A percentile compares a stretch with the other conserved stretches of the same genome.
Conservation (phyloP, 2,113 vertebrate species). For the Chaetodon trifascialis region DNA sequence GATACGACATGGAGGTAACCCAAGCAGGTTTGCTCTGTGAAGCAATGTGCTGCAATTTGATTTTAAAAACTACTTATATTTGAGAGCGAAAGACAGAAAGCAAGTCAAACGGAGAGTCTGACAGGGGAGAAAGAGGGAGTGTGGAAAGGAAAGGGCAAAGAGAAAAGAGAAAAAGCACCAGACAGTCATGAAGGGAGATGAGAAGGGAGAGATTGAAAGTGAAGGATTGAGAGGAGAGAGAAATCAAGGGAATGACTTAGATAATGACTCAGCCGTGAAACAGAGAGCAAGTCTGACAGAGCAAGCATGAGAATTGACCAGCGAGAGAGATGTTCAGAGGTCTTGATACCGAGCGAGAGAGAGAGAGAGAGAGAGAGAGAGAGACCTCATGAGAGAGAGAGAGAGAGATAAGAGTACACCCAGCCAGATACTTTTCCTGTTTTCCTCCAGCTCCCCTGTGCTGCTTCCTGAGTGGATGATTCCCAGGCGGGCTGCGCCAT, state of each 20-base stretch:
- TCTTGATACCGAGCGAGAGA: neutral
- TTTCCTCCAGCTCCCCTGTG: conserved; percentile 19
- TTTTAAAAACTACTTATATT: neutral
- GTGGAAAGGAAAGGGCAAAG: no score
- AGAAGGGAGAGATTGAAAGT: conserved; percentile 30
- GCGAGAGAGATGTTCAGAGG: conserved; percentile 42
- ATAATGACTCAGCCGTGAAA: conserved; percentile 52
- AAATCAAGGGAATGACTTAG: conserved; percentile 55
- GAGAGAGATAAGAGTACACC: conserved; percentile 29
- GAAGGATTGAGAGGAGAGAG: conserved; percentile 32
- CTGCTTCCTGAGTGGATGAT: conserved; percentile 46
- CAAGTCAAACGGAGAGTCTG: neutral
- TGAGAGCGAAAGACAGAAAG: neutral
- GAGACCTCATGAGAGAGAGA: conserved; percentile 4
- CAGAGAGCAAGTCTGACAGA: conserved; percentile 41
- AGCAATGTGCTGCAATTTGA: neutral
- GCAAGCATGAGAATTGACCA: conserved; percentile 32
- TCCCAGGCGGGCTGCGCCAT: conserved; percentile 44
- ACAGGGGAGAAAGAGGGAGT: neutral
- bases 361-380: neutral
- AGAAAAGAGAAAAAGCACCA: neutral
- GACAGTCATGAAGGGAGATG: neutral
- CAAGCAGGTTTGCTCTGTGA: neutral
- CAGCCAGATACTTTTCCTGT: conserved; percentile 28
- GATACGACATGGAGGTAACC: neutral